These are phyloP conservation scores for Pyrrhia umbra DNA, from an alignment of 2,888 invertebrate species.

Conservation along the genomic window DNA sequence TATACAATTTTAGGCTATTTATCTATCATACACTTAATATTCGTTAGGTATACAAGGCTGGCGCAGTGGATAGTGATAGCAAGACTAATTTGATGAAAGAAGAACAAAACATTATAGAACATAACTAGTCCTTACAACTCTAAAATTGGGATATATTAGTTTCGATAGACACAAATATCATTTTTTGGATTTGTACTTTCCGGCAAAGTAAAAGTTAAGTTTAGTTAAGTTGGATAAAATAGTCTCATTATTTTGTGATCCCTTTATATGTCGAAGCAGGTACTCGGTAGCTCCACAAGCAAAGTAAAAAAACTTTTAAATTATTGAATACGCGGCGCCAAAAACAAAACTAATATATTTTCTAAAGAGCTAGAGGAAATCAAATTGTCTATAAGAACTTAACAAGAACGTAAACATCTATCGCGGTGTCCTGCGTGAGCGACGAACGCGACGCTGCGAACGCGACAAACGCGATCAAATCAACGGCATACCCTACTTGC, in stretches of 20 bases:
- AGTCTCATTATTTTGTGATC: constrained; percentile 35
- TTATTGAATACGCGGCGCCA: constrained; percentile 23
- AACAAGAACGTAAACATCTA: no score
- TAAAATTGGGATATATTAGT: not conserved
- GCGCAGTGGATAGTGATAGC: no score
- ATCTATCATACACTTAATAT: no score
- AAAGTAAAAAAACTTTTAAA: constrained; percentile 20
- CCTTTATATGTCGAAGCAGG: constrained; percentile 37
- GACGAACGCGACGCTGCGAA: no score
- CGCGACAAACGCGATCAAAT: no score
- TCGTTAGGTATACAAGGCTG: no score
- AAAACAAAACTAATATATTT: constrained; percentile 19
- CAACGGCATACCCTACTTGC: no score
- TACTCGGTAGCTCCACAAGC: constrained; percentile 45
- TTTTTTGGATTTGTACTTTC: constrained; percentile 28
- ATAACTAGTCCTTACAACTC: no score
- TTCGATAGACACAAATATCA: constrained; percentile 15
- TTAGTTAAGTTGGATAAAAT: constrained; percentile 17
- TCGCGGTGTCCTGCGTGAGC: no score
- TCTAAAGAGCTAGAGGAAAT: constrained; percentile 28
- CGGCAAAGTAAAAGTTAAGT: constrained; percentile 24
- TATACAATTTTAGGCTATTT: no score
- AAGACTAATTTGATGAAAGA: no score
- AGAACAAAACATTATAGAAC: no score
- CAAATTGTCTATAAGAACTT: not conserved